Percentiles rank a stretch among this genome's conserved stretches.
Evolutionary conservation across 2,797 vertebrate genomes (phyloP).

Genomic region (Pseudochirops corinnae): DNA sequence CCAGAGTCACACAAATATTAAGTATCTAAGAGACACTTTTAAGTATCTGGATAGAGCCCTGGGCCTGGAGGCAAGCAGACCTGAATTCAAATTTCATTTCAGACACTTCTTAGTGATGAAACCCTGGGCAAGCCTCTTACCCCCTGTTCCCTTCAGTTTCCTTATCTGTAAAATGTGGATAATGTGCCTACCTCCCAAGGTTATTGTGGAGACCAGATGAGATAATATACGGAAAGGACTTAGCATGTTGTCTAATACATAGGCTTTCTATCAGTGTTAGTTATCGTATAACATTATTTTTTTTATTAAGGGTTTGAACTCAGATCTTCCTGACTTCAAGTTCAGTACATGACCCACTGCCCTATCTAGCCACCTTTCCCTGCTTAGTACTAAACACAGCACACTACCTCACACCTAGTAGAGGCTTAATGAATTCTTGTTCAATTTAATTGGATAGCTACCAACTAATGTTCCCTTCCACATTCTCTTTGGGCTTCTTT

Average conservation of each 20-base stretch:
- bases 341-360: background rate
- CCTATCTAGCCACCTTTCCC: background rate
- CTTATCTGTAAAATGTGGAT: background rate
- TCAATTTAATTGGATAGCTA: background rate
- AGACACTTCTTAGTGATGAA: background rate
- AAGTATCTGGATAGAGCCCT: background rate
- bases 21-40: background rate
- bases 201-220: background rate
- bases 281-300: background rate
- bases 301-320: background rate
- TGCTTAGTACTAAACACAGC: background rate
- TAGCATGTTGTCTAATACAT: background rate
- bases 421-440: background rate
- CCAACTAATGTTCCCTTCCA: background rate
- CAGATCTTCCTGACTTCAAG: background rate
- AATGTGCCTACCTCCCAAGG: background rate
- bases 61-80: background rate
- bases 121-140: background rate
- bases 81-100: background rate
- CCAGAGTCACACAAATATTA: background rate
- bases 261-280: background rate
- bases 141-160: background rate
- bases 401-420: background rate
- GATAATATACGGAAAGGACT: background rate
- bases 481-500: background rate